Percentiles rank a stretch among this genome's conserved stretches.
phyloP scores from a whole-genome alignment of 2,888 invertebrate genomes.

The Idaea straminata region DNA sequence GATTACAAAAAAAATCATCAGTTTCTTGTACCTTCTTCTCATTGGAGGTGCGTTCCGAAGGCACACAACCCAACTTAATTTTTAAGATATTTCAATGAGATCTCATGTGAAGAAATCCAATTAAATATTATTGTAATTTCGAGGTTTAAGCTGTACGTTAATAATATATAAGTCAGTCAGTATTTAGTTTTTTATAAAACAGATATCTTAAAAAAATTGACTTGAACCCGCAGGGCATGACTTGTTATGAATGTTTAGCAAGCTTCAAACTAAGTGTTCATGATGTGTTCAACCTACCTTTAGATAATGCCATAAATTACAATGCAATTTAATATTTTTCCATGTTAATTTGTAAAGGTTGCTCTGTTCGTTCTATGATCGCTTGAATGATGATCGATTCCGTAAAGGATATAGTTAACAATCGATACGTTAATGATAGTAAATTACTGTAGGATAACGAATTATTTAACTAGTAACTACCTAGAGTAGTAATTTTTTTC shows the following conservation, averaged over 20 bases:
- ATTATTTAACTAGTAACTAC: background rate
- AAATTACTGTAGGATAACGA: conserved; percentile 5
- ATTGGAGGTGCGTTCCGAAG: no score
- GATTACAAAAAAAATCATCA: no score
- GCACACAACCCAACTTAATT: no score
- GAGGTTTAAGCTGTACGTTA: no score
- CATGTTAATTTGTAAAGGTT: conserved; percentile 30
- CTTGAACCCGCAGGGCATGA: conserved; percentile 4
- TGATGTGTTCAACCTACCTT: conserved; percentile 12
- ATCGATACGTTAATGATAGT: conserved; percentile 12
- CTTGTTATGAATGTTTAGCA: background rate
- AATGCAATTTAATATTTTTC: conserved; percentile 32
- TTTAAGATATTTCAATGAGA: no score
- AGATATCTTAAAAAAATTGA: no score
- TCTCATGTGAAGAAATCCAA: no score
- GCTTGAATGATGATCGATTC: conserved; percentile 23
- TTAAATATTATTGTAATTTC: no score
- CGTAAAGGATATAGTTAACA: conserved; percentile 11
- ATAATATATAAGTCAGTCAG: no score
- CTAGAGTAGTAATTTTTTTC: background rate
- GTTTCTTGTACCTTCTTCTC: no score
- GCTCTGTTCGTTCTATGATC: conserved; percentile 20
- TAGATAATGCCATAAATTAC: conserved; percentile 32
- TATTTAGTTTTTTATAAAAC: no score
- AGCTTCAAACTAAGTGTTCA: no score